Percentiles rank a stretch among this genome's conserved stretches.
Evolutionary conservation across 2,888 invertebrate species (phyloP).

Genomic region (Pheosia gnoma): DNA sequence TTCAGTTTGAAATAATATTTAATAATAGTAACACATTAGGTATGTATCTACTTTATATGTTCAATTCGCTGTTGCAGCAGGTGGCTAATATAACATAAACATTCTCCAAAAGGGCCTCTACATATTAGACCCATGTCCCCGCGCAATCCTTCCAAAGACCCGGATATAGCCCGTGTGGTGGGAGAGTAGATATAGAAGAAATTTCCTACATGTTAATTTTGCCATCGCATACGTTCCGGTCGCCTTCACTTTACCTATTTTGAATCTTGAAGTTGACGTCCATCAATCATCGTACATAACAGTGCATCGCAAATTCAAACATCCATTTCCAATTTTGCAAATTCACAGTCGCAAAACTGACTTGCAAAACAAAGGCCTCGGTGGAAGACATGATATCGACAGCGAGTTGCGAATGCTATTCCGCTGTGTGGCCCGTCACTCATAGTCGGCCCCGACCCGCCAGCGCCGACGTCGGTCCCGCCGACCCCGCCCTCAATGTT

Average conservation of each 20-base stretch:
- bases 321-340: neutral
- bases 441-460: slow-evolving; percentile 21
- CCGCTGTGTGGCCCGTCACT: slow-evolving; percentile 31
- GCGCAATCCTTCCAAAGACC: too few species aligned
- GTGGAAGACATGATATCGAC: slow-evolving; percentile 6
- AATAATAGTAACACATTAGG: too few species aligned
- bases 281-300: neutral
- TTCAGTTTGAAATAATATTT: too few species aligned
- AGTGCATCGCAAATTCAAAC: neutral
- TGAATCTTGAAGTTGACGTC: neutral
- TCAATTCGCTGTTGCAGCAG: too few species aligned
- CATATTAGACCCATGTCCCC: too few species aligned
- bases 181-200: too few species aligned
- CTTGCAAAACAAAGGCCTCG: slow-evolving; percentile 1
- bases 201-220: too few species aligned
- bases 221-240: neutral
- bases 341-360: neutral
- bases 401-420: neutral
- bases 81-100: too few species aligned
- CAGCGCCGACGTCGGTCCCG: slow-evolving; percentile 17
- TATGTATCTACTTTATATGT: too few species aligned
- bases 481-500: slow-evolving; percentile 27
- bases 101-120: too few species aligned
- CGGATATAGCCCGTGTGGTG: too few species aligned
- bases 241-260: neutral